Evolutionary conservation across 35 echinoderm and acorn worm genomes (phyloP).

Genomic region (Lytechinus pictus): DNA sequence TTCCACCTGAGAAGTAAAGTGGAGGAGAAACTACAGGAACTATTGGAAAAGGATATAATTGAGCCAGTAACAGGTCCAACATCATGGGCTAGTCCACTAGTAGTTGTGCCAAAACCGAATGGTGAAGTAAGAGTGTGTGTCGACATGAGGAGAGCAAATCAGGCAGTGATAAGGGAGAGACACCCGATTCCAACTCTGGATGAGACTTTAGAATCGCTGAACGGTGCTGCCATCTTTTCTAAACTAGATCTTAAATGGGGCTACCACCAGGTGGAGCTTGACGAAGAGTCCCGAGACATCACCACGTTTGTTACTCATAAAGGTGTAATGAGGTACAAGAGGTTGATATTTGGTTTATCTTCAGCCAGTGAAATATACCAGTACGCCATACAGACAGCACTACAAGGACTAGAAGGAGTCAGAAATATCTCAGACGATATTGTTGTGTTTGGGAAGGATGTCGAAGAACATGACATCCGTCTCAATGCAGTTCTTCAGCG

Average conservation of each 20-base stretch:
- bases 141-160: background rate
- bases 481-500: too few species aligned
- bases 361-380: background rate
- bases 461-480: too few species aligned
- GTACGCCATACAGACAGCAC: background rate
- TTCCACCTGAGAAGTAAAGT: background rate
- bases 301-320: background rate
- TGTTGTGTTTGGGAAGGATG: too few species aligned
- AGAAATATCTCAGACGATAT: too few species aligned
- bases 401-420: background rate
- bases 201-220: background rate
- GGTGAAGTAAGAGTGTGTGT: background rate
- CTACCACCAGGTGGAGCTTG: background rate
- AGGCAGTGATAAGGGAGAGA: background rate
- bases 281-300: background rate
- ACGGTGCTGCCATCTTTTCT: background rate
- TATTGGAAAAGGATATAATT: background rate
- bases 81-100: background rate
- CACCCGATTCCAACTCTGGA: background rate
- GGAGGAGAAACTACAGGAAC: background rate
- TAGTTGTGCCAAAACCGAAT: background rate
- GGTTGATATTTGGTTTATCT: background rate
- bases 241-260: background rate
- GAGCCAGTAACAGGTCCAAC: background rate
- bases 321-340: background rate